phyloP scores from a whole-genome alignment of 2,113 vertebrate genomes.

The Grallaria varia region DNA sequence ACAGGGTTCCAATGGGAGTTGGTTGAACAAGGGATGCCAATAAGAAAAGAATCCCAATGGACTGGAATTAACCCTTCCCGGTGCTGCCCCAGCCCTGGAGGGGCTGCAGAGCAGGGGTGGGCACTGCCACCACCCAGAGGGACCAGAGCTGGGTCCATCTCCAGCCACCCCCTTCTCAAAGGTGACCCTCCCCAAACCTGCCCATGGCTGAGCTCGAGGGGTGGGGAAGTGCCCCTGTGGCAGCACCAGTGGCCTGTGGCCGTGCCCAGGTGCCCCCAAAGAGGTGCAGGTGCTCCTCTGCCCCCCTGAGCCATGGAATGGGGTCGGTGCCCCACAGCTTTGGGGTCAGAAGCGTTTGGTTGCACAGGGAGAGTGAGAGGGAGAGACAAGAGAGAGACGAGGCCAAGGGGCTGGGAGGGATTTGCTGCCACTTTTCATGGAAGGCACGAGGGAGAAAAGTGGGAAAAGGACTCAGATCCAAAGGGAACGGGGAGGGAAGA shows the following conservation, averaged over 20 bases:
- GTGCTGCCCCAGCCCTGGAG: not conserved
- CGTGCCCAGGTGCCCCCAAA: no score
- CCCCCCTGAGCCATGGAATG: not conserved
- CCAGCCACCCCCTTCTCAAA: not conserved
- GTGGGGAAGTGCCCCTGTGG: not conserved
- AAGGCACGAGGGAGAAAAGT: not conserved
- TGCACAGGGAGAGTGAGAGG: not conserved
- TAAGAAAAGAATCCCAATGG: not conserved
- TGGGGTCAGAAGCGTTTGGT: not conserved
- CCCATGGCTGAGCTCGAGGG: not conserved
- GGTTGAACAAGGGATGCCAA: not conserved
- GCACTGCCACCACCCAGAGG: not conserved
- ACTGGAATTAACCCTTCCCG: not conserved
- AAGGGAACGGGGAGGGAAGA: not conserved
- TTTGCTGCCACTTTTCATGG: not conserved
- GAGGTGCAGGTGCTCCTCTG: not conserved
- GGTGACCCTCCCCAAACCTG: not conserved
- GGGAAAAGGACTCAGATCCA: not conserved
- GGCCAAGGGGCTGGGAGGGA: not conserved
- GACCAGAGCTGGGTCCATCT: not conserved
- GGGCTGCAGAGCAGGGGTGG: not conserved
- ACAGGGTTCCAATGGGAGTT: not conserved
- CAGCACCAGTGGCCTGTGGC: not conserved
- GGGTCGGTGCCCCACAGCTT: not conserved
- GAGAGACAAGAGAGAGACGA: rapidly evolving